Base-by-base conservation (phyloP, 2,113 vertebrate genomes). In the Malurus elegans region DNA sequence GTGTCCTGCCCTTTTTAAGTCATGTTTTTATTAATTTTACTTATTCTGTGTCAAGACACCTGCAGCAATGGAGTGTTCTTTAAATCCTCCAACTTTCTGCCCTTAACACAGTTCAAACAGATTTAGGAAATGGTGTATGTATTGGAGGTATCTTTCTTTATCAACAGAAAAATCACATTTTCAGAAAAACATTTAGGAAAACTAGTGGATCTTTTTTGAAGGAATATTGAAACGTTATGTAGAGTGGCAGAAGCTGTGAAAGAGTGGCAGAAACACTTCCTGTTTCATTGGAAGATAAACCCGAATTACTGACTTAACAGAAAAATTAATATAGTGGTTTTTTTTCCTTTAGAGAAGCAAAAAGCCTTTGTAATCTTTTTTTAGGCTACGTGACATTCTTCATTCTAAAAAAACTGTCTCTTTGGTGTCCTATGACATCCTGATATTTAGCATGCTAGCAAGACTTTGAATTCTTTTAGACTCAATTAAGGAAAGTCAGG, bases 401-500 rank as follows among this genome's bases (percentile, higher is more conserved):
- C 11, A 1, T 34, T 91, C 53, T 95, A 75, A 75, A 58, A 91
- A 84, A 31, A 64, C 34, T 88, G 85, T 56, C 47, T 92, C 38
- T 92, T 92, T 88, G 47, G 32, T 92, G 32, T 90, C 42, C 69
- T 91, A 32, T 80, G 65, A 56, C 51, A 71, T 57, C 72, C 56
- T 61, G 78, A 56, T 94, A 64, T 95, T 83, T 93, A 95, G 86
- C 69, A 79, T 93, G 11, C 38, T 96, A 93, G 75, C 74, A 80
- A 91, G 83, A 56, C 29, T 91, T n/a, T 93, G 95, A 93, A 78
- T 90, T 93, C 79, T 93, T 90, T 28, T 93, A 88, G 76, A 78
- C 47, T 31, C 81, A 64, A 5, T 92, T 91, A 84, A 24, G 69
- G 32, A 11, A 81, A 78, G 92, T 86, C 83, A 93, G 82, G 91